These are phyloP conservation scores for Mola mola DNA, from an alignment of 2,113 vertebrate species.

Conservation along the genomic window DNA sequence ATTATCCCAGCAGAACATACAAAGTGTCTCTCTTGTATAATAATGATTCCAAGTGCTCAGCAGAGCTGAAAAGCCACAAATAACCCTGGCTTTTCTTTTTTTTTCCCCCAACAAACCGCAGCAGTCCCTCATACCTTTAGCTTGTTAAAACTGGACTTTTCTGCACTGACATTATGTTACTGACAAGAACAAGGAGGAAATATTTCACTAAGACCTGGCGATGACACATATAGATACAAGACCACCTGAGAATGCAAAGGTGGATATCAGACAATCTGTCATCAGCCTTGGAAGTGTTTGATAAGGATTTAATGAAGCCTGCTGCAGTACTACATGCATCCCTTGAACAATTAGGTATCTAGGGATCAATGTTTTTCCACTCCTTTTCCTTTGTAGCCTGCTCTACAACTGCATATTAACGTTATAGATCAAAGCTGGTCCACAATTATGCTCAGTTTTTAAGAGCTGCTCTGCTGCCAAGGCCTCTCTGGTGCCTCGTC, in stretches of 20 bases:
- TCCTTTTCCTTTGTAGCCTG: conserved; percentile 18
- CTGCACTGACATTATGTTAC: neutral
- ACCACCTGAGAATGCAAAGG: neutral
- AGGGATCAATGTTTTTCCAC: neutral
- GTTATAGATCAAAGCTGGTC: conserved; percentile 28
- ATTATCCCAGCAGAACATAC: conserved; percentile 27
- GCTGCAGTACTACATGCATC: neutral
- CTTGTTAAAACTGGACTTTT: conserved; percentile 9
- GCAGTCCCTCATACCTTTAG: neutral
- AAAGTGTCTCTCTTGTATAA: neutral
- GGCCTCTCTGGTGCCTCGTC: conserved; percentile 30
- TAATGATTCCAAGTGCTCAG: neutral
- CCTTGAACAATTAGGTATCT: conserved; percentile 10
- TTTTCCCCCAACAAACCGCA: neutral
- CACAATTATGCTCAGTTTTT: conserved; percentile 7
- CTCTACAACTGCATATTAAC: conserved; percentile 26
- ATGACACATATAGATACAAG: neutral
- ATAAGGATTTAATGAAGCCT: conserved; percentile 11
- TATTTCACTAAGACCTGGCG: neutral
- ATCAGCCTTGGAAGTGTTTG: conserved; percentile 12
- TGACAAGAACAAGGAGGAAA: conserved; percentile 14
- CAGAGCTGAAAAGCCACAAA: conserved; percentile 1
- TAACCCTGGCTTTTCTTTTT: neutral
- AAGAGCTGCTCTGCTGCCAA: conserved; percentile 15
- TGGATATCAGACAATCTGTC: conserved; percentile 8